Base-by-base conservation (phyloP, 2,113 vertebrate genomes). In the Nothoprocta pentlandii region DNA sequence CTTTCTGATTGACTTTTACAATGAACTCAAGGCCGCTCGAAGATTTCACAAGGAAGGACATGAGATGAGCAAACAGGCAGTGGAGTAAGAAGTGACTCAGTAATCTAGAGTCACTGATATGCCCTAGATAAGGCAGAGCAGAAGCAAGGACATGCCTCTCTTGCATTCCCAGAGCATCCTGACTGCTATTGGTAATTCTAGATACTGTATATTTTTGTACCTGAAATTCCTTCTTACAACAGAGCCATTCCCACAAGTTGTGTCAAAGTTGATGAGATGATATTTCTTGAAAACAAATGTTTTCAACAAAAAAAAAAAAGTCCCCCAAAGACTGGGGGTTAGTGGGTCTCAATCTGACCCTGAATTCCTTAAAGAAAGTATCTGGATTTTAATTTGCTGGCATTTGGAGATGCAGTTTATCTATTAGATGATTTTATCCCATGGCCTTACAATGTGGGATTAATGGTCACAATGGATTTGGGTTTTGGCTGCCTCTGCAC, bases 381-480 rank as follows among this genome's bases (percentile, higher is more conserved):
- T 7, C 81, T 34, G 41, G 39, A 53, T 67, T 76, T 92, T 93
- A 81, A 84, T 89, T 94, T 86, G 53, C 70, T 89, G n/a, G 30
- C 84, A 62, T 73, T 81, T 36, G 81, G 70, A 62, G 44, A 21
- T 8, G 6, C 11, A 87, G 58, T 30, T 88, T 87, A 84, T 70
- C 47, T 46, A 53, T 94, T 90, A 93, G 64, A 63, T 93, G 87
- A 88, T 39, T 85, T 68, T 79, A 26, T 71, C 25, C 25, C 77
- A n/a, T 53, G 78, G 74, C 51, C 41, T 88, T 62, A 71, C 58
- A 41, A 69, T 84, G 34, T 25, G 88, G 91, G 47, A 94, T 94
- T 89, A 92, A 68, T 64, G 80, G 41, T 79, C 84, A 91, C 86
- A 82, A 76, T 42, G 76, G 84, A 92, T 87, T 91, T 63, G 25